phyloP scores from a whole-genome alignment of 2,888 invertebrate species.

The Metellina segmentata region DNA sequence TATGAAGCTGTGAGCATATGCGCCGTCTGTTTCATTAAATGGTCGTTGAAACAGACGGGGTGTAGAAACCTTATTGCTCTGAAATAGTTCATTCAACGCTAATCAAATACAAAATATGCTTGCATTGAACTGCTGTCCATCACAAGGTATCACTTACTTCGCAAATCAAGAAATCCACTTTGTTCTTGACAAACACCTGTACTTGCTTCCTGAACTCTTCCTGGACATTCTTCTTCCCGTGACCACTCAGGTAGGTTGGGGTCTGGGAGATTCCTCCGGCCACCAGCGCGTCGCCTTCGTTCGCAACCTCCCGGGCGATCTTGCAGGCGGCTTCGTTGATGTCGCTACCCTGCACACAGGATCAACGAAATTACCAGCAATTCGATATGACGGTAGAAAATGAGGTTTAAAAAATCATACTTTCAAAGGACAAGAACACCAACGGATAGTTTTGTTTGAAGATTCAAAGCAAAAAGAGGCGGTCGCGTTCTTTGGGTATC shows the following conservation, averaged over 20 bases:
- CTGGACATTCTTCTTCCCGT: constrained; percentile 80
- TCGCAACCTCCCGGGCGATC: constrained; percentile 80
- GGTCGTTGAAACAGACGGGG: no score
- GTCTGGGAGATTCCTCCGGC: constrained; percentile 81
- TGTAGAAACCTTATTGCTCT: no score
- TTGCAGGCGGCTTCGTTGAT: constrained; percentile 81
- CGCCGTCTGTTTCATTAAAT: no score
- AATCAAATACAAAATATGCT: neutral
- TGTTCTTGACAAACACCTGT: constrained; percentile 80
- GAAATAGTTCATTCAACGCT: no score
- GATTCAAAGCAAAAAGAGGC: no score
- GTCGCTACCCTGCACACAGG: constrained; percentile 79
- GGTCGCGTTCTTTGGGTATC: no score
- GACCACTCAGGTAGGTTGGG: constrained; percentile 80
- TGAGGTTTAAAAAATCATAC: no score
- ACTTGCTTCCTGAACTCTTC: constrained; percentile 80
- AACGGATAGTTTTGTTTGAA: no score
- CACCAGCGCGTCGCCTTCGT: constrained; percentile 80
- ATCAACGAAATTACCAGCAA: neutral
- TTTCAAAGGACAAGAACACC: no score
- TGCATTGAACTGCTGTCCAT: neutral
- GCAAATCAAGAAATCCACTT: constrained; percentile 81
- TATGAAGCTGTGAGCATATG: no score
- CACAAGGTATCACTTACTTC: constrained; percentile 79
- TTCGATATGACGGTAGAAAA: no score